Conservation (phyloP, 2,797 vertebrate genomes). For the Myotis planiceps region DNA sequence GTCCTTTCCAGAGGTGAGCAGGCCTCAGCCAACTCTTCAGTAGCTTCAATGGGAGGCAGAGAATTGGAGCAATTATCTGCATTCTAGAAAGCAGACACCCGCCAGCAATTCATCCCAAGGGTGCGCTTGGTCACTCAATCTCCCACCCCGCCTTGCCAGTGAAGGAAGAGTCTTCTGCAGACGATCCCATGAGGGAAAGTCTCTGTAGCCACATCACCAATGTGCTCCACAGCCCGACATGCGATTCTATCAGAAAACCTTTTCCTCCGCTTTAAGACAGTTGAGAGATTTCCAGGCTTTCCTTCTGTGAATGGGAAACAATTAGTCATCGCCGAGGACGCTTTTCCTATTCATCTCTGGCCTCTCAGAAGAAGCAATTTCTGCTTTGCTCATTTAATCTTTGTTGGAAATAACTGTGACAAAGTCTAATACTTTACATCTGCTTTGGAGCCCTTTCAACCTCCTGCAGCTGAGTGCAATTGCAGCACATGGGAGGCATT, state of each 20-base stretch:
- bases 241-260: constrained; percentile 2
- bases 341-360: constrained; percentile 30
- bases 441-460: constrained; percentile 15
- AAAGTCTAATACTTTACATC: constrained; percentile 32
- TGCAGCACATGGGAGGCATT: background rate
- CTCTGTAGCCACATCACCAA: background rate
- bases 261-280: background rate
- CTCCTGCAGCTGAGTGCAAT: background rate
- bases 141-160: background rate
- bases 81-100: background rate
- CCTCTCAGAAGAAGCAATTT: constrained; percentile 59
- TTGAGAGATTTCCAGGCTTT: constrained; percentile 36
- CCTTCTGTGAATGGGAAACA: constrained; percentile 34
- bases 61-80: constrained; percentile 48
- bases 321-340: constrained; percentile 20
- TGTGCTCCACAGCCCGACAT: background rate
- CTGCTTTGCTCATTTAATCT: constrained; percentile 46
- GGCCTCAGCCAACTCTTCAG: constrained; percentile 7
- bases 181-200: background rate
- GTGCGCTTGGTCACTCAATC: background rate
- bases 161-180: background rate
- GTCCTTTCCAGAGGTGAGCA: background rate
- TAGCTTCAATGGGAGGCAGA: constrained; percentile 6
- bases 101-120: background rate
- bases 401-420: constrained; percentile 47